Evolutionary conservation across 2,888 invertebrate genomes (phyloP), one percentile per base, ranked within the genome.

Genomic region (Ellobium chinense): DNA sequence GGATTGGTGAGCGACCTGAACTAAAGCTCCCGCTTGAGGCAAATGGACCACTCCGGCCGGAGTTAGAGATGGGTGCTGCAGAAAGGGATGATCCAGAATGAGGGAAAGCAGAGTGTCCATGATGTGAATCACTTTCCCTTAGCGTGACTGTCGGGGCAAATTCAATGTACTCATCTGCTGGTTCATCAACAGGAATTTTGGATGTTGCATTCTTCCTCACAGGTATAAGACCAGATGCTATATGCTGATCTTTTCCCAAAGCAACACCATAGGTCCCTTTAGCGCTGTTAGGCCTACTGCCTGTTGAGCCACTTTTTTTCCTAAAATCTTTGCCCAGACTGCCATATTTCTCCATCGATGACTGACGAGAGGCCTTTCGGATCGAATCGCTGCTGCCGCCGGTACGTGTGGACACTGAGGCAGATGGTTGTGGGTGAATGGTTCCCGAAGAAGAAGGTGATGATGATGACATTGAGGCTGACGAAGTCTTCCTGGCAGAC

Each of bases 141-240:
- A 7, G 46, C 2, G 77, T 72, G 1, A 63, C 56, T 36, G 77
- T 69, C 29, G 85, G 84, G 31, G 80, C 68, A 62, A 85, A 83
- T 66, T 84, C 85, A 34, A 85, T 83, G 58, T 85, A 85, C 68
- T 85, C 85, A 58, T 84, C 85, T 58, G 2, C 72, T 0, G 65
- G 56, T 4, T 83, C 82, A 27, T 69, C 39, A 18, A n/a, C 27
- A 9, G 60, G 65, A 0, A 31, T 4, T 60, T 72, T 72, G 27
- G 72, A 34, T 1, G 82, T 36, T 24, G 70, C 60, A 7, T 54
- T 27, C 24, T 76, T 81, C 31, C 73, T 56, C 7, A 29, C 31
- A 5, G 75, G 70, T 0, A 75, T 21, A 1, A 54, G 5, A 12
- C 37, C 37, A 36, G 34, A 36, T 29, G 46, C 21, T 27, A 68